Base-by-base conservation (phyloP, 2,113 vertebrate genomes). In the Sinocyclocheilus anophthalmus region DNA sequence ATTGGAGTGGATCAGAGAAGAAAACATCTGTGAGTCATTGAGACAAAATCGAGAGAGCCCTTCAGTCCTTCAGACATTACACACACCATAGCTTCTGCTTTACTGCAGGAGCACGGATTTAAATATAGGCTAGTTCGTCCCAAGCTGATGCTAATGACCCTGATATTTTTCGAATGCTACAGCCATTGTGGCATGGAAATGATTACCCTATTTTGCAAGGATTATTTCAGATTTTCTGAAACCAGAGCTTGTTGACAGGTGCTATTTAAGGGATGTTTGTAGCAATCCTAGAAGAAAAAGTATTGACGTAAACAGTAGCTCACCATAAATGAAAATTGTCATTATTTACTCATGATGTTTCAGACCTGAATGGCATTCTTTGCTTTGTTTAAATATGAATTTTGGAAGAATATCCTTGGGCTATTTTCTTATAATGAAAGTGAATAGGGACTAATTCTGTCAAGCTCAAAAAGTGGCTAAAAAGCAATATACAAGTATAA, bases 11-110 rank as follows among this genome's bases (percentile, higher is more conserved):
- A 88, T 92, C 88, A 88, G 85, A 92, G 89, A 84, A 26, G 67
- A 87, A 80, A 88, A 94, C 92, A 94, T 94, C 91, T 94, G 93
- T 81, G 86, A 93, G 86, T 90, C 87, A 93, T 92, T 89, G 73
- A 90, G 89, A 90, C 77, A 76, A 90, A 83, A 87, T 87, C 73
- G 57, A 84, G 73, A 55, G 87, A 88, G 88, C 85, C 83, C 65
- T 87, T 87, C 90, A 90, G 88, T 39, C 30, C 53, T 11, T 45
- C 87, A 85, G 67, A 84, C 67, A 85, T 37, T 76, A 73, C 83
- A 81, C 86, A 79, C 87, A 83, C 87, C 86, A 78, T 81, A 78
- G 48, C n/a, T 78, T 79, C 81, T 86, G 76, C 83, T 84, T 67
- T 39, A 75, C 76, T 69, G 9, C 24, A 63, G 70, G 77, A 86